phyloP scores from a whole-genome alignment of 2,888 invertebrate species.

The Caenorhabditis imperialis region DNA sequence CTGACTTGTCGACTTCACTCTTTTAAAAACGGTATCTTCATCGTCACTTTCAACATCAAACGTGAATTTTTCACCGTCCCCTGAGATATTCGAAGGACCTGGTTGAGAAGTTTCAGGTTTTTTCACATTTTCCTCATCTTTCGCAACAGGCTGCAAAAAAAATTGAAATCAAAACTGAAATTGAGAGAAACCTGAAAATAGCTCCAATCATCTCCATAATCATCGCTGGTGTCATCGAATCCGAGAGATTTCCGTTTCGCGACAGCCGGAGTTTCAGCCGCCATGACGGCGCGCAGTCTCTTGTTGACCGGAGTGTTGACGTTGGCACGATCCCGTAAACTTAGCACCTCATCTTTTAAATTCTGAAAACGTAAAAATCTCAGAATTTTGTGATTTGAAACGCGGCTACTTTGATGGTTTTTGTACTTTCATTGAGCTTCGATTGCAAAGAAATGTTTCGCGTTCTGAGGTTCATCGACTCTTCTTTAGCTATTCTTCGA shows the following conservation, averaged over 20 bases:
- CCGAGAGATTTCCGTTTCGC: slow-evolving; percentile 39
- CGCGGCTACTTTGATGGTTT: not conserved
- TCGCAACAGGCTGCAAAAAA: no score
- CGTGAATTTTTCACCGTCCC: no score
- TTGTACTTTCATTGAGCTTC: slow-evolving; percentile 1
- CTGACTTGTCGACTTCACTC: slow-evolving; percentile 1
- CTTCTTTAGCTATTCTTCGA: slow-evolving; percentile 11
- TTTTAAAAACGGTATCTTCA: slow-evolving; percentile 25
- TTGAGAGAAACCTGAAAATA: slow-evolving; percentile 29
- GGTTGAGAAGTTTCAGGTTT: no score
- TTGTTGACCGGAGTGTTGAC: slow-evolving; percentile 35
- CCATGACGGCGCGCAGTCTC: slow-evolving; percentile 28
- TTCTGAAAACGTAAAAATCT: slow-evolving; percentile 1
- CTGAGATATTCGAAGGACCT: no score
- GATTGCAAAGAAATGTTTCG: slow-evolving; percentile 6
- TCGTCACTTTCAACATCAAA: no score
- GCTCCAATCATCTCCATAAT: slow-evolving; percentile 9
- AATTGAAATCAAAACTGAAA: no score
- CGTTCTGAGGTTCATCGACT: slow-evolving; percentile 14
- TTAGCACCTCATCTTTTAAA: slow-evolving; percentile 10
- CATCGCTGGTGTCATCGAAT: slow-evolving; percentile 35
- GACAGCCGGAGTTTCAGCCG: slow-evolving; percentile 13
- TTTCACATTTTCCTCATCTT: no score
- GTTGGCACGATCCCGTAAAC: slow-evolving; percentile 30
- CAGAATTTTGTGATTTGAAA: not conserved